Base-by-base conservation (phyloP, 2,113 vertebrate genomes). In the Willisornis vidua region DNA sequence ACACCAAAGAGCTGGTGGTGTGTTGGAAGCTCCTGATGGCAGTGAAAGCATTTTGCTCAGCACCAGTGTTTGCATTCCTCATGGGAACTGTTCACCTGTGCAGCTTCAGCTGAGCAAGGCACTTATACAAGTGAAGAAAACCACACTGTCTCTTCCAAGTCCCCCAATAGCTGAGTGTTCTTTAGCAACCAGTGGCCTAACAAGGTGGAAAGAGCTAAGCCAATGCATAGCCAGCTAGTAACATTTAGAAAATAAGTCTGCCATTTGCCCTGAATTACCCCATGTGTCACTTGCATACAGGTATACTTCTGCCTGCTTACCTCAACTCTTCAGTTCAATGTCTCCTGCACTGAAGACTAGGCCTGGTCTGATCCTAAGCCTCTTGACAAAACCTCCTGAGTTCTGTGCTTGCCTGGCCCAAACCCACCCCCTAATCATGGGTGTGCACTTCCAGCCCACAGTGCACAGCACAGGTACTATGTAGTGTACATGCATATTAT, bases 141-240 rank as follows among this genome's bases (percentile, higher is more conserved):
- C 2, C 2, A 7, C 6, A 3, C 1, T 10, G 9, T 15, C 10
- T 55, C 25, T 73, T 58, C 45, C 10, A 66, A 89, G 59, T 8
- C 14, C 12, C 10, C 35, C 6, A 4, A 28, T 0, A 52, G 15
- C 22, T 39, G 65, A 37, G 17, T 2, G 3, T 3, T 3, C 9
- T 43, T 33, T 52, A 81, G 29, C 31, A 66, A 5, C 12, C 1
- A 5, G 33, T 37, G 31, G 4, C 29, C 24, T 12, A 35, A 20
- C 0, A 11, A 74, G 24, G 4, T 9, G 9, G 43, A 26, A 24
- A 49, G 46, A 14, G 3, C 28, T 37, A 29, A 62, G 20, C 12
- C 10, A 25, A 18, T 3, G 3, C 43, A 25, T 6, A 57, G 41
- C 14, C 65, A 70, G 3, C 19, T 10, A 61, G 10, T 10, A 74